Base-by-base conservation (phyloP, 2,113 vertebrate genomes). In the Pitta sordida region DNA sequence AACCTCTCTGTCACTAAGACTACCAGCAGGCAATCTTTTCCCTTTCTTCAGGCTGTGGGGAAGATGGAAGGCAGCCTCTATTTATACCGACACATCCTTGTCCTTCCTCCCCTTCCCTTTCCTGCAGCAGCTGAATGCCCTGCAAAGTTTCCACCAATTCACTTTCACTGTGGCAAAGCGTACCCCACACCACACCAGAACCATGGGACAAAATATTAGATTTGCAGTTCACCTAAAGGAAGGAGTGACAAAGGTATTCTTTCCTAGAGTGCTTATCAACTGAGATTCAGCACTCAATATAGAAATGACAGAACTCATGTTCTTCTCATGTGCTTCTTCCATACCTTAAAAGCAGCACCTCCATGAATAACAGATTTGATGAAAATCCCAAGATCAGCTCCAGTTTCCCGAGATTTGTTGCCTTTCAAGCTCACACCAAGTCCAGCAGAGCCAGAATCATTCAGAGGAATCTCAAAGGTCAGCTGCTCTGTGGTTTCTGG, bases 361-460 rank as follows among this genome's bases (percentile, higher is more conserved):
- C 99, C 99, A 0, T 99, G 98, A 95, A 99, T 99, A 88, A 99
- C 96, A 19, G 99, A 99, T 94, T 99, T 99, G 96, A 99, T 99
- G 95, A 99, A 99, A 98, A 99, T 99, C 39, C 99, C 99, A 95
- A 99, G 98, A 97, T 99, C 99, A 37, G 98, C 98, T 75, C 98
- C 98, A 0, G 98, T 99, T 96, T 99, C 99, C 69, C 98, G 97
- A 74, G 99, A 99, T 96, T 99, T 99, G 97, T 99, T 99, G 83
- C 99, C 99, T 97, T 99, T 99, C 86, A 99, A 98, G 97, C 99
- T 99, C 96, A 99, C 96, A 17, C 99, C 99, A 36, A 99, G 98
- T 58, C 99, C 99, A 58, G 99, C 99, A 32, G 99, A 99, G 49
- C 99, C 99, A 1, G 98, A 98, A 92, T 99, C 99, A 68, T 99